These are phyloP conservation scores for Euspilapteryx auroguttella DNA, from an alignment of 2,888 invertebrate species.

Conservation along the genomic window DNA sequence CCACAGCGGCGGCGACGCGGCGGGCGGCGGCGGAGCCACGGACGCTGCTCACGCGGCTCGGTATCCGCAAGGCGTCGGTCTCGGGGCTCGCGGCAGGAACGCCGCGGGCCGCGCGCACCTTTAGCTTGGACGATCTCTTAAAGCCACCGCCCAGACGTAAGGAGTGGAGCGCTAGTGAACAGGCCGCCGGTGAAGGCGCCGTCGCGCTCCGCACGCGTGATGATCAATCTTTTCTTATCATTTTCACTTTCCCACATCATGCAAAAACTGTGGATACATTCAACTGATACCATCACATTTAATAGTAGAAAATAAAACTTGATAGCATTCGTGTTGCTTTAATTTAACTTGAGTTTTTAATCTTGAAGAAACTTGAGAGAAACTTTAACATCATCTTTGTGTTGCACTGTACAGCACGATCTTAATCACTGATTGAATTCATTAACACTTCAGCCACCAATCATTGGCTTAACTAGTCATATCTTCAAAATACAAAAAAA, in stretches of 20 bases:
- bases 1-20: constrained; percentile 48
- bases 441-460: no score
- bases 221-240: neutral
- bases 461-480: no score
- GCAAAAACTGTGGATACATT: neutral
- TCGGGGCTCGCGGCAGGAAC: constrained; percentile 74
- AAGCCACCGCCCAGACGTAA: constrained; percentile 82
- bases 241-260: neutral
- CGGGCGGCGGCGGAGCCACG: constrained; percentile 50
- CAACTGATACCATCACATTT: neutral
- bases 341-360: no score
- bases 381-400: no score
- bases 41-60: constrained; percentile 79
- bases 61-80: constrained; percentile 86
- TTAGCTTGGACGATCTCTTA: constrained; percentile 88
- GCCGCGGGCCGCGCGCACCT: constrained; percentile 76
- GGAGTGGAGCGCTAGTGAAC: constrained; percentile 61
- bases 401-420: no score
- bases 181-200: constrained; percentile 51
- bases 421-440: neutral
- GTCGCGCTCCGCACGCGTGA: constrained; percentile 33
- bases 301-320: no score
- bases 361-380: no score
- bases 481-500: neutral
- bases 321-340: no score